Base-by-base conservation (phyloP, 53 echinoderm and acorn worm species). In the Holothuria scabra region DNA sequence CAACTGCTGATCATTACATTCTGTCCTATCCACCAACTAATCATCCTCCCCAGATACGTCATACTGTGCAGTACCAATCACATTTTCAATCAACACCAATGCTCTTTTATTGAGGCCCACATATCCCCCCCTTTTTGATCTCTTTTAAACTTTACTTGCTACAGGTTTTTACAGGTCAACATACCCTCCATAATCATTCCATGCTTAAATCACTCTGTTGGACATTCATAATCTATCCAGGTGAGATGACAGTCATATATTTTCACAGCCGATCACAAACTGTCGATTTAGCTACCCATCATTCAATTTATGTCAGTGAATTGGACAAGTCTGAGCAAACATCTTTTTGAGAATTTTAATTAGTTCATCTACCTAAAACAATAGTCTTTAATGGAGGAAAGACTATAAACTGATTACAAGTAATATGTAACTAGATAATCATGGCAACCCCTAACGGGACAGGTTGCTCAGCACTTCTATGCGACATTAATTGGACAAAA, bases 191-290 rank as follows among this genome's bases (percentile, higher is more conserved):
- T 67, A 20, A 67, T 34, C 67, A 20, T 37, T n/a, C 33, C 6
- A 30, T 67, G 67, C 31, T 29, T 37, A 9, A 30, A 35, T 67
- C 67, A 67, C 67, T 67, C 67, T 28, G 28, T 29, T 19, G 67
- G 67, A 67, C 37, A 28, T 67, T 67, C 18, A 9, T 35, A 67
- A 30, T 67, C 10, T 67, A 31, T 37, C 11, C 2, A 67, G 37
- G 67, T 21, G 20, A 34, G 16, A 8, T 29, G 67, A 67, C 30
- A 67, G 67, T 67, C 21, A 31, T 11, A 34, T 72, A 44, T 72
- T 72, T 72, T 72, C 26, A 72, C 72, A 72, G 72, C 72, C 72
- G n/a, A 72, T 72, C 46, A 44, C 72, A 22, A 44, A 72, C 46
- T 44, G 46, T 44, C 46, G 37, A 33, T 20, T 9, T 28, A 29